These are phyloP conservation scores for Metopolophium dirhodum DNA, from an alignment of 1,140 invertebrate genomes.

Conservation along the genomic window DNA sequence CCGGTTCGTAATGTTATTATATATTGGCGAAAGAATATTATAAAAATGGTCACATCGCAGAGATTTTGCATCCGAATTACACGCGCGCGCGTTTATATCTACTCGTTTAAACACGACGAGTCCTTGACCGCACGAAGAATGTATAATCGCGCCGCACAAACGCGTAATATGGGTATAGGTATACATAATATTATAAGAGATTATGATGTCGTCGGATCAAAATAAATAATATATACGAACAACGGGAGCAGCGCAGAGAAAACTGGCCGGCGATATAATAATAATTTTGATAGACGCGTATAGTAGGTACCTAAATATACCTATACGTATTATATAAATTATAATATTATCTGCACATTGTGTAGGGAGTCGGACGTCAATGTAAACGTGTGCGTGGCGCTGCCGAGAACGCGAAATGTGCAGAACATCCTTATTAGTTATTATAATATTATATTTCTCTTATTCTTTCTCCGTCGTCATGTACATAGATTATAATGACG, in stretches of 20 bases:
- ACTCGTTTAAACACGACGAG: background rate
- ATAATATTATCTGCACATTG: background rate
- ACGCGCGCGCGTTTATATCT: background rate
- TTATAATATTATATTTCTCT: background rate
- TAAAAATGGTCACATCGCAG: background rate
- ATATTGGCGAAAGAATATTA: background rate
- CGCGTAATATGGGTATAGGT: background rate
- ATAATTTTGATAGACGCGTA: background rate
- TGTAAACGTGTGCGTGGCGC: background rate
- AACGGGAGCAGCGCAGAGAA: background rate
- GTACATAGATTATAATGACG: background rate
- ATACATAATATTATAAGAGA: background rate
- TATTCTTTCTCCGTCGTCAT: background rate
- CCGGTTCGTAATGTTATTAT: background rate
- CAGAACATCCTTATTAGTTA: background rate
- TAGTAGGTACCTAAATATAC: background rate
- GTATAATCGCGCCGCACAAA: background rate
- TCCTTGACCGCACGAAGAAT: conserved; percentile 32
- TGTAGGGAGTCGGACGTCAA: background rate
- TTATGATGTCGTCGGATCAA: background rate
- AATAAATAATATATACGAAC: background rate
- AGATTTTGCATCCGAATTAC: conserved; percentile 32
- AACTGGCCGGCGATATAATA: background rate
- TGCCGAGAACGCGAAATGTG: background rate
- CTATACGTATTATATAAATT: background rate